phyloP scores from a whole-genome alignment of 2,113 vertebrate genomes.

The Nycticebus coucang region DNA sequence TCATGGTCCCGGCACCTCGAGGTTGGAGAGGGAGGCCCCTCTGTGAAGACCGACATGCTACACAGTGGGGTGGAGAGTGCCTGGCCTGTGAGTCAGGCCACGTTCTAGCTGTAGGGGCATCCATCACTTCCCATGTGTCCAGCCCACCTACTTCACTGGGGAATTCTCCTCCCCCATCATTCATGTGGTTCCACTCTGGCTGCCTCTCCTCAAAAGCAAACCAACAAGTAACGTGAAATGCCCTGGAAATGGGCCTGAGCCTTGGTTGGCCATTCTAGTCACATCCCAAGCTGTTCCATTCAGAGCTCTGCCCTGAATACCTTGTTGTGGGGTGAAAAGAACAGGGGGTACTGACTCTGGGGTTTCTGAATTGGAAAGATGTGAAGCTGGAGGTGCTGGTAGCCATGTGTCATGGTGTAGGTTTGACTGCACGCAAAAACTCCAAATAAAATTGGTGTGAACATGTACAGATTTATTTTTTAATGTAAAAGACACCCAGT shows the following conservation, averaged over 20 bases:
- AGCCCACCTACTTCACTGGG: neutral
- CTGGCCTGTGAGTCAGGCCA: neutral
- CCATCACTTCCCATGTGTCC: neutral
- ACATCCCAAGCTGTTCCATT: neutral
- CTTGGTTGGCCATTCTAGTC: fast-evolving
- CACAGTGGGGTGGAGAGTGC: too few relatives aligned
- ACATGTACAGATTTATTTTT: neutral
- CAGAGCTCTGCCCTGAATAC: neutral
- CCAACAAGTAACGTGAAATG: neutral
- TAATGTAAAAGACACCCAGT: neutral
- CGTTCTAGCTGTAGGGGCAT: fast-evolving
- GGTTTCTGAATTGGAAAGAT: neutral
- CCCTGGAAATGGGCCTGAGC: neutral
- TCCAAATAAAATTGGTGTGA: neutral
- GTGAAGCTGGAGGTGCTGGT: neutral
- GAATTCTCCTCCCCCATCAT: neutral
- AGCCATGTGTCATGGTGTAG: neutral
- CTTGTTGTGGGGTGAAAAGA: neutral
- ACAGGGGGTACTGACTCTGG: neutral
- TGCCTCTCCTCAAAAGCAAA: neutral
- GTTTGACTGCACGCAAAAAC: neutral
- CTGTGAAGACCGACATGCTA: neutral
- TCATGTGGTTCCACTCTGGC: neutral
- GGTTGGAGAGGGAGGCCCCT: neutral
- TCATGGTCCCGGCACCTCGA: neutral